Evolutionary conservation across 2,113 vertebrate species (phyloP), one percentile per base, ranked within the genome.

Genomic region (Lepus europaeus): DNA sequence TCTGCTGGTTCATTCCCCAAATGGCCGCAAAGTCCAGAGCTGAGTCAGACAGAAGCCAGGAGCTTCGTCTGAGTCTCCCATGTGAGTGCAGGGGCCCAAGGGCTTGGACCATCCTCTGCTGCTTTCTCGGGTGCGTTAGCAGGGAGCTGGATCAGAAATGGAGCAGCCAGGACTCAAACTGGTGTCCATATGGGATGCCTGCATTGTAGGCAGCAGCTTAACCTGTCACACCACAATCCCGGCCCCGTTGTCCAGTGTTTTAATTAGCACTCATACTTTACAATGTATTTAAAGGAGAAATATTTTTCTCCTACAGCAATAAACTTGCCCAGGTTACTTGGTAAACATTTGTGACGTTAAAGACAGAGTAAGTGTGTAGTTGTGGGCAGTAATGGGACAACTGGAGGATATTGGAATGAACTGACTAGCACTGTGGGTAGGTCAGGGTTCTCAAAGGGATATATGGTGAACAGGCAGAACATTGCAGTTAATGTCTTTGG

Each of bases 211-310:
- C 45, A 45, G 45, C 45, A 45, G 45, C 45, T 45, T 45, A 45
- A 45, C 45, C 45, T 45, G 45, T 45, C 6, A 45, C 6, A 7
- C 45, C 6, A 45, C 45, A 45, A 45, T 7, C 45, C 45, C 45
- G 7, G 45, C 45, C 45, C 45, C 45, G 45, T 45, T 45, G 45
- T 45, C 45, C 78, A 4, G 23, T 88, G 49, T 89, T 95, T 96
- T 89, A 76, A n/a, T 91, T 84, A 61, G 23, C 56, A 87, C 66
- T 64, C 77, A 36, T 92, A 27, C 51, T 87, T 73, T 83, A 23
- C n/a, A 33, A 36, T 70, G 22, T 78, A 25, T 85, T 97, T 78
- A 68, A 87, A 79, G 31, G 68, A 66, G 91, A 59, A 22, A 29
- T 22, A 1, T 56, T 90, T 92, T 74, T 14, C n/a, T 49, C 20